These are phyloP conservation scores for Callyntrura guangdongensis DNA, from an alignment of 2,888 invertebrate genomes.

Conservation along the genomic window DNA sequence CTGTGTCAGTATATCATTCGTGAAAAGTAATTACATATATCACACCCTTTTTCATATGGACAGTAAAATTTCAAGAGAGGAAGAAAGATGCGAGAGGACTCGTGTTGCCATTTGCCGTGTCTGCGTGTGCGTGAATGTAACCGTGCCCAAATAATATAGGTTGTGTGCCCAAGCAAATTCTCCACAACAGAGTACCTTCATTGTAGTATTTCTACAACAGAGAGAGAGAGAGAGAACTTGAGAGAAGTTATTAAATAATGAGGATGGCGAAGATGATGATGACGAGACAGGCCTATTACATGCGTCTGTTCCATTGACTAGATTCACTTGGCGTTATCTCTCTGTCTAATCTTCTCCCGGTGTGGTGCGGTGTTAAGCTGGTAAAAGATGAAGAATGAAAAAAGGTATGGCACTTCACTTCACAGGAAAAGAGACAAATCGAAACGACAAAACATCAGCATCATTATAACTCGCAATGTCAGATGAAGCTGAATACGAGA, in stretches of 20 bases:
- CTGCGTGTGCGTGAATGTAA: too few relatives aligned
- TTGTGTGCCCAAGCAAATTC: not conserved
- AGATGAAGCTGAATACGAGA: not conserved
- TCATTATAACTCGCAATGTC: not conserved
- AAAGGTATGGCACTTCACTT: slow-evolving; percentile 57
- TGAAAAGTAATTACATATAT: not conserved
- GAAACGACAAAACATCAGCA: slow-evolving; percentile 16
- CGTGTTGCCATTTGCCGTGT: too few relatives aligned
- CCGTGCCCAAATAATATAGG: not conserved
- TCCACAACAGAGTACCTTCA: not conserved
- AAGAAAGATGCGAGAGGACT: too few relatives aligned
- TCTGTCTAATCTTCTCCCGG: slow-evolving; percentile 7
- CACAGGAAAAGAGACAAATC: slow-evolving; percentile 23
- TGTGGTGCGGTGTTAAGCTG: slow-evolving; percentile 30
- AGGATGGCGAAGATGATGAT: not conserved
- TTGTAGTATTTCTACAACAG: not conserved
- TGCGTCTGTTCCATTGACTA: slow-evolving; percentile 60
- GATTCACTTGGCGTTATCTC: slow-evolving; percentile 45
- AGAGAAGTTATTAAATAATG: not conserved
- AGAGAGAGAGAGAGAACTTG: not conserved
- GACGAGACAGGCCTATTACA: slow-evolving; percentile 30
- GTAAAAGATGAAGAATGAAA: slow-evolving; percentile 34
- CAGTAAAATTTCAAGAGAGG: not conserved
- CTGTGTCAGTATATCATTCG: slow-evolving; percentile 18
- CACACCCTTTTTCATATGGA: not conserved